Conservation (phyloP, 64 coral and sea anemone genomes). For the Montipora sp. region DNA sequence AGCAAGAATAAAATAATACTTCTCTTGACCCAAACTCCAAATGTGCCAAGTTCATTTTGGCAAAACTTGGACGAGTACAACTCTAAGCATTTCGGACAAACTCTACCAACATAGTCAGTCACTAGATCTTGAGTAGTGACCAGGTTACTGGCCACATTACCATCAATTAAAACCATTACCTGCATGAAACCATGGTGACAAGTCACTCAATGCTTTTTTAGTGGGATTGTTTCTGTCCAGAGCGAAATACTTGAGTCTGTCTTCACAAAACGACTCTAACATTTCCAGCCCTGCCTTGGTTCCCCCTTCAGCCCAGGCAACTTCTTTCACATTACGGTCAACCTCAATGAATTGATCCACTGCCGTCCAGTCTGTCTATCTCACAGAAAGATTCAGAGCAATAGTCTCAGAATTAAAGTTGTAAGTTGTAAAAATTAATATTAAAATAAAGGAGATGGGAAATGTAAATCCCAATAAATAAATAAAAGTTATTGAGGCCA, state of each 20-base stretch:
- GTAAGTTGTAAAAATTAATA: no score
- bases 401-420: background rate
- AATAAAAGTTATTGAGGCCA: no score
- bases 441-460: no score
- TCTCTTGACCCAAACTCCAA: no score
- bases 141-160: no score
- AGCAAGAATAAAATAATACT: no score
- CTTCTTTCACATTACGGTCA: slow-evolving; percentile 60
- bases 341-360: slow-evolving; percentile 75
- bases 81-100: no score
- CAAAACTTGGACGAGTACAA: no score
- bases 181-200: slow-evolving; percentile 87
- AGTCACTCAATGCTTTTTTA: slow-evolving; percentile 69
- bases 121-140: no score
- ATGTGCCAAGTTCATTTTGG: no score
- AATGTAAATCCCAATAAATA: no score
- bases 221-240: slow-evolving; percentile 77
- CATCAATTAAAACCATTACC: background rate
- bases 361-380: slow-evolving; percentile 61
- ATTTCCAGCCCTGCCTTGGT: slow-evolving; percentile 65
- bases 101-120: no score
- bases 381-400: background rate
- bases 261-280: slow-evolving; percentile 52
- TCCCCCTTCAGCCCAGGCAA: slow-evolving; percentile 71
- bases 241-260: slow-evolving; percentile 64